Percentiles rank a stretch among this genome's conserved stretches.
These are phyloP conservation scores for Caenorhabditis briggsae DNA, from an alignment of 1,140 invertebrate genomes.

Conservation along the genomic window DNA sequence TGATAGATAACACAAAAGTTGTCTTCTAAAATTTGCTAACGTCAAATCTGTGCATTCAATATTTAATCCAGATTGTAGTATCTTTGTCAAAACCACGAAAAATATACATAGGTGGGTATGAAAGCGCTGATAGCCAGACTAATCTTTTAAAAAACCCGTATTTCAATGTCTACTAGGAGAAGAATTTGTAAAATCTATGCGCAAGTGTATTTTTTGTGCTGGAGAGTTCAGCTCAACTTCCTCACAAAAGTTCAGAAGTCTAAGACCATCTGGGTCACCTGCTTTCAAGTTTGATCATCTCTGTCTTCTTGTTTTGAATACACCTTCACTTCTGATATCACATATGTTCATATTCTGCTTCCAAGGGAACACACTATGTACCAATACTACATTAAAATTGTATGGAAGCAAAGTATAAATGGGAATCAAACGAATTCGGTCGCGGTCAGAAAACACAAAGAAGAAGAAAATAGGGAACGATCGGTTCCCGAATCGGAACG, in stretches of 20 bases:
- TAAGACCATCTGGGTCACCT: conserved; percentile 21
- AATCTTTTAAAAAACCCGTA: neutral
- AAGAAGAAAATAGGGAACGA: neutral
- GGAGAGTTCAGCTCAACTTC: conserved; percentile 11
- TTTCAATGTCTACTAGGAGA: no score
- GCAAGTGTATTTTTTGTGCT: neutral
- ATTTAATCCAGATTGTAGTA: neutral
- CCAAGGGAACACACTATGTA: conserved; percentile 17
- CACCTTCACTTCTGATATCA: neutral
- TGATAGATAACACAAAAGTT: no score
- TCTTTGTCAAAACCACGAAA: neutral
- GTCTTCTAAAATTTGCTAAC: neutral
- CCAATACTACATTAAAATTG: conserved; percentile 7
- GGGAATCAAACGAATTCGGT: neutral
- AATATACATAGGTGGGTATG: neutral
- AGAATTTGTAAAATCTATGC: no score
- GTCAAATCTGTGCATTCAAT: no score
- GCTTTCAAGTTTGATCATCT: neutral
- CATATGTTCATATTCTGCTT: neutral
- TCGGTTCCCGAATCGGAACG: conserved; percentile 48
- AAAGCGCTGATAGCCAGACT: neutral
- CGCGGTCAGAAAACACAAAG: conserved; percentile 33
- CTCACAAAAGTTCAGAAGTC: conserved; percentile 20
- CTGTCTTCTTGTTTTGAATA: neutral
- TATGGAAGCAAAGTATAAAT: conserved; percentile 21